Base-by-base conservation (phyloP, 2,797 vertebrate species). In the Eupleurogrammus muticus region DNA sequence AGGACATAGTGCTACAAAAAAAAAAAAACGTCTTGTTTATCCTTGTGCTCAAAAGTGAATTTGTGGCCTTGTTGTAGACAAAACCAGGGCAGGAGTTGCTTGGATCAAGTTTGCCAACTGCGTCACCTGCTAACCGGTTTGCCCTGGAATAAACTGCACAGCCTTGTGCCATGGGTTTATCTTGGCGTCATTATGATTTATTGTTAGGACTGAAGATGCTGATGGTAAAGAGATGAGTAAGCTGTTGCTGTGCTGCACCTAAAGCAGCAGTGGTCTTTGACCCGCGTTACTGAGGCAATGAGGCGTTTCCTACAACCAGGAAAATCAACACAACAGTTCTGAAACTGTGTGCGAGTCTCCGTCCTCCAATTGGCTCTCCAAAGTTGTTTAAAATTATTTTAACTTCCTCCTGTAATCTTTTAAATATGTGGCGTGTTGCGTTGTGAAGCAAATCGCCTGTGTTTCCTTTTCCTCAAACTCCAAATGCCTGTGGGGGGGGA, bases 401-500 rank as follows among this genome's bases (percentile, higher is more conserved):
- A 52, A 21, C 28, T 63, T 69, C 36, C 12, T 61, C 20, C 24
- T 10, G 1, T 9, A 74, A 51, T 36, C 64, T 4, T 59, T 72
- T n/a, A 49, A 48, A 69, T 7, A 46, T 53, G 28, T 12, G 40
- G 40, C 40, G 42, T 17, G 28, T 1, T 36, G 4, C 21, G n/a
- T 28, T 53, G 23, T 23, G 13, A 32, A 53, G 13, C 35, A 62
- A 23, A 58, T 47, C 12, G n/a, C 54, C 21, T 42, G 0, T 46
- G 17, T 21, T 23, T 12, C 8, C 4, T 49, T 65, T 67, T 23
- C 20, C 8, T 62, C 12, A 34, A 28, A 53, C 28, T 40, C 28
- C 32, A 69, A 76, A 77, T 17, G 23, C 20, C 52, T 44, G 38
- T 14, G 20, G n/a, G 23, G 10, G 19, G 13, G 2, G 3, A 4